Evolutionary conservation across 2,888 invertebrate species (phyloP).

Genomic region (Spatulosminthurus flaviceps): DNA sequence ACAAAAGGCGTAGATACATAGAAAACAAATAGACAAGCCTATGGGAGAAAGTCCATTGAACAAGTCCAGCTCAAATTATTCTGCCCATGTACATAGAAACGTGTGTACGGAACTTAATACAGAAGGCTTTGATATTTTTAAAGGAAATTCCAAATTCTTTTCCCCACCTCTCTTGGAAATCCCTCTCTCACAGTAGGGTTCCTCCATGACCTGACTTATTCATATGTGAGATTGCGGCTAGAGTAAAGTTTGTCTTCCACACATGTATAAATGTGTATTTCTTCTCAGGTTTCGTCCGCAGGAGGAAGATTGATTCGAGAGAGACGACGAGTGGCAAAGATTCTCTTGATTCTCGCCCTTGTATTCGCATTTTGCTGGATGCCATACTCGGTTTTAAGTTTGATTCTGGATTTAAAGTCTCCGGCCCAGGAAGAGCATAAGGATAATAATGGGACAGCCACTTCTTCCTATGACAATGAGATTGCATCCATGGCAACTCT

Average conservation of each 20-base stretch:
- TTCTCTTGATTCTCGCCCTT: constrained; percentile 76
- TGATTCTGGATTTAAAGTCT: constrained; percentile 72
- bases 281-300: constrained; percentile 61
- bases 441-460: constrained; percentile 65
- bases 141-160: too few relatives aligned
- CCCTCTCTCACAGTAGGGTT: background rate
- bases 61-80: too few relatives aligned
- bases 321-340: constrained; percentile 78
- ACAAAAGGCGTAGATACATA: too few relatives aligned
- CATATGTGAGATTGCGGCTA: background rate
- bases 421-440: constrained; percentile 64
- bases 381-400: constrained; percentile 77
- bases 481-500: constrained; percentile 51
- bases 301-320: constrained; percentile 73
- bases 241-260: background rate
- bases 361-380: constrained; percentile 82
- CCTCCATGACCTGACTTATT: background rate
- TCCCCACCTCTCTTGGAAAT: background rate
- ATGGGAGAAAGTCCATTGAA: too few relatives aligned
- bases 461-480: constrained; percentile 46
- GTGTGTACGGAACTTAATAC: too few relatives aligned
- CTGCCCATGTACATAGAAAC: too few relatives aligned
- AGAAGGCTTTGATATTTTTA: too few relatives aligned
- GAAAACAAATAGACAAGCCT: too few relatives aligned
- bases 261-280: background rate